Evolutionary conservation across 1,140 invertebrate genomes (phyloP).

Genomic region (Hylaeus volcanicus): DNA sequence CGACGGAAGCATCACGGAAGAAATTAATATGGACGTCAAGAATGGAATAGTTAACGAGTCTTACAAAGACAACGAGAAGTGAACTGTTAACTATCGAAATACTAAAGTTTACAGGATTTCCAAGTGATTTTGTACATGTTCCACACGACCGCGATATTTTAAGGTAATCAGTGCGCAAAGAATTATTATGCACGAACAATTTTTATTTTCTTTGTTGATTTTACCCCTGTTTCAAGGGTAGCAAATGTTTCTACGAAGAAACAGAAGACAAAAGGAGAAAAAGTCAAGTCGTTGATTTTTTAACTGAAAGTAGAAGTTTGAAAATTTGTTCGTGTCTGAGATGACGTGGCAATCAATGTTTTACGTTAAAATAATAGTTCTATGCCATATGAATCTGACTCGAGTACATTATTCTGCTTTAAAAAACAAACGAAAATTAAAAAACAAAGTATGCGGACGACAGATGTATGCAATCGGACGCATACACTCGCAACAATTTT

Average conservation of each 20-base stretch:
- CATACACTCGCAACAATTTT: no score
- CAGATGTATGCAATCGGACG: no score
- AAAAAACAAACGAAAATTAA: no score
- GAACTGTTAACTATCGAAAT: background rate
- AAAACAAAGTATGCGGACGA: no score
- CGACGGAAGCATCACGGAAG: slow-evolving; percentile 56
- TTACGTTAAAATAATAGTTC: no score
- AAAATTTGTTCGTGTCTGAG: no score
- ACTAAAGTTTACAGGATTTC: background rate
- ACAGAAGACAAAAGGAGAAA: background rate
- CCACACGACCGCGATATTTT: background rate
- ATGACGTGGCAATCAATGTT: no score
- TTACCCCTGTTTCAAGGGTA: background rate
- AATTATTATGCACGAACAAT: background rate
- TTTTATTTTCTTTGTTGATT: background rate
- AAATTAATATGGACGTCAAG: slow-evolving; percentile 60
- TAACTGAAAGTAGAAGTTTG: no score
- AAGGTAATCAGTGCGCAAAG: no score
- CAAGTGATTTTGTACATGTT: background rate
- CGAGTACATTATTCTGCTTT: no score
- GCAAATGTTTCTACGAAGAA: background rate
- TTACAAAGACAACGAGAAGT: slow-evolving; percentile 57
- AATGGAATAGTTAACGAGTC: slow-evolving; percentile 51
- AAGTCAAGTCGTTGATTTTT: background rate
- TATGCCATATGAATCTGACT: no score